These are phyloP conservation scores for Cerastis leucographa DNA, from an alignment of 2,888 invertebrate species.

Conservation along the genomic window DNA sequence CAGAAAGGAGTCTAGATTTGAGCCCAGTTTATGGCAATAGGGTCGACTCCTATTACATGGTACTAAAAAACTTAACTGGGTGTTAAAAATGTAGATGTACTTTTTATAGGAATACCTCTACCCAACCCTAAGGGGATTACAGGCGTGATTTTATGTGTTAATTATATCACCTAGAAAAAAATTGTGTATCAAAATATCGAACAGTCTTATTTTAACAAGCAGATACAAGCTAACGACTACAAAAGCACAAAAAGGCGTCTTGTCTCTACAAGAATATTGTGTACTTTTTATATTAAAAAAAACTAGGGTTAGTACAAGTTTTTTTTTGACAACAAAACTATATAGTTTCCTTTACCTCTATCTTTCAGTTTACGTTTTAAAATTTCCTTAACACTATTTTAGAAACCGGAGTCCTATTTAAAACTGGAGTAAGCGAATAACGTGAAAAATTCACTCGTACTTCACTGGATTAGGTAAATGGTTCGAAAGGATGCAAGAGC, in stretches of 20 bases:
- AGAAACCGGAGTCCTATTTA: slow-evolving; percentile 28
- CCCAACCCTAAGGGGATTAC: not conserved
- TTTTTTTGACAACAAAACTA: not conserved
- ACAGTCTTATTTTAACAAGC: not conserved
- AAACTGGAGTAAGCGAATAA: slow-evolving; percentile 48
- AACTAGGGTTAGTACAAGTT: not conserved
- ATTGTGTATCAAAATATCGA: not conserved
- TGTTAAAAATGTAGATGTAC: not conserved
- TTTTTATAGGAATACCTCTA: not conserved
- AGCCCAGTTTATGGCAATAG: not conserved
- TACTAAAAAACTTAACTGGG: not conserved
- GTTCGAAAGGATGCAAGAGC: slow-evolving; percentile 62
- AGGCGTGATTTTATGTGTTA: not conserved
- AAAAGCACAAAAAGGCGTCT: not conserved
- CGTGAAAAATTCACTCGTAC: slow-evolving; percentile 63
- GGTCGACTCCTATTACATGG: not conserved
- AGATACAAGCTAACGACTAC: not conserved
- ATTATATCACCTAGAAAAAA: not conserved
- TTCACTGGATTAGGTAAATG: slow-evolving; percentile 70
- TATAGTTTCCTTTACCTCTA: not conserved
- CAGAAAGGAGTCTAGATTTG: not conserved
- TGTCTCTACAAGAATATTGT: not conserved
- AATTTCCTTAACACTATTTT: slow-evolving; percentile 38
- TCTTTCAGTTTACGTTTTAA: slow-evolving; percentile 10
- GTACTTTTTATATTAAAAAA: not conserved